Base-by-base conservation (phyloP, 2,888 invertebrate species). In the Lapara coniferarum region DNA sequence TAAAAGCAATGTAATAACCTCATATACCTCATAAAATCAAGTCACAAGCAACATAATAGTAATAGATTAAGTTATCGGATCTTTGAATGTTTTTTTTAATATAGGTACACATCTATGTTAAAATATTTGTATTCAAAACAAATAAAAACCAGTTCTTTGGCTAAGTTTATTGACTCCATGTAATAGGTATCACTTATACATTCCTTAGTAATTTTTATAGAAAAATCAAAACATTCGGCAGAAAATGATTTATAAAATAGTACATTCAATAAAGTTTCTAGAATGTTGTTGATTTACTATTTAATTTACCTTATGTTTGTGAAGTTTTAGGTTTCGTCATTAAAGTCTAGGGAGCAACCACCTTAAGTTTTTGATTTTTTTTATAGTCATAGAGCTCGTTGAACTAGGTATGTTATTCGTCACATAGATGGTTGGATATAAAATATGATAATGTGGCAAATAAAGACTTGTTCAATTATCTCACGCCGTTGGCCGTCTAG, bases 161-260 rank as follows among this genome's bases (percentile, higher is more conserved):
- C 74, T 73, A 83, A 86, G 93, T 92, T 93, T 92, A 86, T 91
- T 93, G 93, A 92, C 93, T 90, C 86, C 88, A 88, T 85, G 84
- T 87, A 89, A 87, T 88, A 88, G 88, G 88, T 85, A 80, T 77
- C 83, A 66, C 19, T 58, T 67, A 79, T 19, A 82, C 85, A 83
- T 84, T 82, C 79, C 81, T 77, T 81, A 78, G 76, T 73, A 82
- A 75, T 77, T 79, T 79, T 81, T 66, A 51, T 66, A 16, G 66
- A 66, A 77, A 82, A 81, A 80, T 69, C 25, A 53, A 53, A 63
- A 53, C 59, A 59, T 68, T 57, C 8, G 44, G 19, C 59, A 44
- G 13, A 52, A 30, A 37, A 14, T 44, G 37, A 51, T 19, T 53
- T n/a, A 58, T 19, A 16, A 0, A 6, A 14, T n/a, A 16, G 7